Base-by-base conservation (phyloP, 37 sponge, comb jelly and placozoan genomes). In the Spongia lamella region DNA sequence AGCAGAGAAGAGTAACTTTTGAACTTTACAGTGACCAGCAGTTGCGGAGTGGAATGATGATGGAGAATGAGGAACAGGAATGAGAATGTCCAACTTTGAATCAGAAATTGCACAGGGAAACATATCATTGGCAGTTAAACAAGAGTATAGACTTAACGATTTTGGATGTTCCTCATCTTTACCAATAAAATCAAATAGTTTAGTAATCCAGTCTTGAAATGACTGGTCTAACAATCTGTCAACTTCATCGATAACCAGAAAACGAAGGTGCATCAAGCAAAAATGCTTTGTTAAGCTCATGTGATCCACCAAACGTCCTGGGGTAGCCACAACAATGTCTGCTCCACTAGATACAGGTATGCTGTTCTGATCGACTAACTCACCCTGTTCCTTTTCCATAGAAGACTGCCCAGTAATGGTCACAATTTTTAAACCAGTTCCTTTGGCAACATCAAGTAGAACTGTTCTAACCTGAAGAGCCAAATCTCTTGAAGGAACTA, bases 1-100 rank as follows among this genome's bases (percentile, higher is more conserved):
- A 21, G 99, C 99, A 11, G 99, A 98, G 71, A 98, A 95, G 27
- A 98, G 79, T 3, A 98, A 82, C 65, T 98, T 98, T 78, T 92
- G 96, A 3, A 91, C 35, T 5, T 74, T 61, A 17, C 57, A 17
- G 32, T 47, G 52, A 15, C 35, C 20, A 1, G 47, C 57, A 11
- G 50, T 20, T 0, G 62, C 36, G 30, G 31, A 24, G 5, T 43
- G 47, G 9, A 43, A 43, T 9, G 47, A 9, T 43, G 9, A 13
- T 43, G 47, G 47, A 9, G 47, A 43, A 43, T 43, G 47, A 13
- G 47, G 47, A 43, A 43, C 9, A 43, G 47, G 47, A 43, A 43
- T 43, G 47, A 49, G 15, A 20, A 64, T 64, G 6, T 38, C 68
- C 5, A 43, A 43, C 47, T 43, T 43, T 5, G 47, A 9, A 43